phyloP scores from a whole-genome alignment of 2,113 vertebrate genomes.

The Myotis yumanensis region DNA sequence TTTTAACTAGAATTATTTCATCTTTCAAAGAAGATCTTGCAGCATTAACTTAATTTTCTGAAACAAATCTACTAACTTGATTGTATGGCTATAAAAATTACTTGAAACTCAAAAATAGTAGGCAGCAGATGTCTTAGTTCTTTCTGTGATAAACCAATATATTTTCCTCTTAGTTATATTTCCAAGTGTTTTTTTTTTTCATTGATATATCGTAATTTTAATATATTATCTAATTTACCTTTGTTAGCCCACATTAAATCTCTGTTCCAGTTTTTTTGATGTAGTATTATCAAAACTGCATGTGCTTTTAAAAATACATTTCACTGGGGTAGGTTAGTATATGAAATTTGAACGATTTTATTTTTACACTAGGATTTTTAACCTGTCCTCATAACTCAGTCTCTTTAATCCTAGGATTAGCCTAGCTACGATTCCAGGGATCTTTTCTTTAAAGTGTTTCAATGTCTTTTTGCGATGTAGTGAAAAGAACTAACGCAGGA shows the following conservation, averaged over 20 bases:
- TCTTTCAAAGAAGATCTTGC: slow-evolving; percentile 42
- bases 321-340: slow-evolving; percentile 42
- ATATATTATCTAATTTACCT: slow-evolving; percentile 65
- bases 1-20: slow-evolving; percentile 46
- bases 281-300: slow-evolving; percentile 63
- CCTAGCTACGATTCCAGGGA: background rate
- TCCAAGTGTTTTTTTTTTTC: slow-evolving; percentile 60
- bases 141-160: slow-evolving; percentile 48
- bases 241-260: slow-evolving; percentile 54
- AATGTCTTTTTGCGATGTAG: slow-evolving; percentile 34
- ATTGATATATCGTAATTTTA: slow-evolving; percentile 28
- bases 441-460: slow-evolving; percentile 49
- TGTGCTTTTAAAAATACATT: slow-evolving; percentile 56
- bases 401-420: slow-evolving; percentile 70
- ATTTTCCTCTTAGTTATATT: slow-evolving; percentile 26
- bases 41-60: slow-evolving; percentile 45
- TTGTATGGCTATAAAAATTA: slow-evolving; percentile 55
- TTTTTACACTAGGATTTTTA: slow-evolving; percentile 64
- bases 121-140: background rate
- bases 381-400: slow-evolving; percentile 58
- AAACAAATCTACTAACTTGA: slow-evolving; percentile 35
- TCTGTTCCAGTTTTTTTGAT: slow-evolving; percentile 72
- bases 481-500: slow-evolving; percentile 15
- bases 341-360: slow-evolving; percentile 56
- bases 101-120: slow-evolving; percentile 41